These are phyloP conservation scores for Phlogophora meticulosa DNA, from an alignment of 2,888 invertebrate species.

Conservation along the genomic window DNA sequence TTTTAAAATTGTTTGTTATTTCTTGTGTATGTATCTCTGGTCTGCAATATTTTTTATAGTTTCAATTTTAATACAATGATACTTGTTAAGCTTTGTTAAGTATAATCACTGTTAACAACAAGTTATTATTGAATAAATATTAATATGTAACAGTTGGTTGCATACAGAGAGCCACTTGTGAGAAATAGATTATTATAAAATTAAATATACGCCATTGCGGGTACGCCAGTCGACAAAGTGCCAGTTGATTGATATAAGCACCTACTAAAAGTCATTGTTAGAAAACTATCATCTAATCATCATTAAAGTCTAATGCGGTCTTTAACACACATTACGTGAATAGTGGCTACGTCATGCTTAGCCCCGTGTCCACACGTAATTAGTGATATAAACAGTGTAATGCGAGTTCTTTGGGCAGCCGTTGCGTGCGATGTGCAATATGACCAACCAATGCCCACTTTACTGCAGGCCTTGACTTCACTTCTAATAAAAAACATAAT, in stretches of 20 bases:
- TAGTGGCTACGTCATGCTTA: slow-evolving; percentile 35
- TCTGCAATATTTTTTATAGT: too few relatives aligned
- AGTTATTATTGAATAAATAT: too few relatives aligned
- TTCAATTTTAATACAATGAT: too few relatives aligned
- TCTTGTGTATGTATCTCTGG: too few relatives aligned
- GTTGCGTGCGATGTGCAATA: slow-evolving; percentile 62
- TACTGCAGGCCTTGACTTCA: slow-evolving; percentile 69
- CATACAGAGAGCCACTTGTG: too few relatives aligned
- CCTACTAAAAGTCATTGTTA: slow-evolving; percentile 4
- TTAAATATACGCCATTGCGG: too few relatives aligned
- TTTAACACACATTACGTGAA: slow-evolving; percentile 44
- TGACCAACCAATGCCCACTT: slow-evolving; percentile 52
- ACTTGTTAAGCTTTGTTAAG: too few relatives aligned
- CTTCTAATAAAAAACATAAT: slow-evolving; percentile 60
- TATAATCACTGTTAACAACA: too few relatives aligned
- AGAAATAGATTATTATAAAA: too few relatives aligned
- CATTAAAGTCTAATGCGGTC: slow-evolving; percentile 20
- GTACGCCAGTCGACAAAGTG: not conserved
- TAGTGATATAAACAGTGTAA: slow-evolving; percentile 38
- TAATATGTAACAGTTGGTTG: too few relatives aligned
- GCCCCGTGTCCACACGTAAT: slow-evolving; percentile 43
- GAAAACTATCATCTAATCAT: slow-evolving; percentile 22
- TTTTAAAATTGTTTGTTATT: too few relatives aligned
- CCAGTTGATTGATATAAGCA: slow-evolving; percentile 1
- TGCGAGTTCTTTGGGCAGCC: slow-evolving; percentile 21